Evolutionary conservation across 2,113 vertebrate species (phyloP).

Genomic region (Elephas maximus): DNA sequence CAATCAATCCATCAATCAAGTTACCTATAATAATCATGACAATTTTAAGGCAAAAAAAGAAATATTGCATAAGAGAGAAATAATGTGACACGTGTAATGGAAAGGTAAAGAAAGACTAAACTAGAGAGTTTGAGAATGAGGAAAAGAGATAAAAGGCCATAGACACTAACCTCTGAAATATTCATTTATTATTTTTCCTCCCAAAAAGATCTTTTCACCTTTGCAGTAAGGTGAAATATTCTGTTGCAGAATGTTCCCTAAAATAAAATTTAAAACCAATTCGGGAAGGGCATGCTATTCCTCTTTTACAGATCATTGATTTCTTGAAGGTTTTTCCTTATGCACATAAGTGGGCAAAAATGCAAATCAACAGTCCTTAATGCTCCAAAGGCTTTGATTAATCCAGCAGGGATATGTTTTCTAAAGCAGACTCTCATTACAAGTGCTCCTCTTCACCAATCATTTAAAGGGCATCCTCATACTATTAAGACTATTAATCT

Average conservation of each 20-base stretch:
- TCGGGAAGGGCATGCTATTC: neutral
- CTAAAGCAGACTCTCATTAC: neutral
- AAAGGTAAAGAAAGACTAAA: constrained; percentile 22
- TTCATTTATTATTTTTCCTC: neutral
- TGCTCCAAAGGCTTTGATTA: neutral
- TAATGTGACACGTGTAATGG: neutral
- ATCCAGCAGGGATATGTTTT: neutral
- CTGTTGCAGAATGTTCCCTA: neutral
- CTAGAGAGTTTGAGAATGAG: neutral
- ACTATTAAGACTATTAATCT: neutral
- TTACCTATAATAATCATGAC: neutral
- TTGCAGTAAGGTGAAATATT: neutral
- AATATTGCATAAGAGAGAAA: neutral
- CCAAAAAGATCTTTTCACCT: constrained; percentile 20
- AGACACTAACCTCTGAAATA: neutral
- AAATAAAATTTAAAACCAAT: constrained; percentile 19
- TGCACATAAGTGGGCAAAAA: neutral
- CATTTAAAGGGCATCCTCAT: constrained; percentile 32
- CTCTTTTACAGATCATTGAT: constrained; percentile 25
- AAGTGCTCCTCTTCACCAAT: constrained; percentile 30
- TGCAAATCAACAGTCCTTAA: constrained; percentile 39
- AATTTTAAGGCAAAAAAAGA: constrained; percentile 24
- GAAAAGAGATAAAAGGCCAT: constrained; percentile 40
- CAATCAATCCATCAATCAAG: constrained; percentile 8
- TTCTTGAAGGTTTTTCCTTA: constrained; percentile 34